Base-by-base conservation (phyloP, 2,113 vertebrate genomes). In the Todiramphus saurophagus region DNA sequence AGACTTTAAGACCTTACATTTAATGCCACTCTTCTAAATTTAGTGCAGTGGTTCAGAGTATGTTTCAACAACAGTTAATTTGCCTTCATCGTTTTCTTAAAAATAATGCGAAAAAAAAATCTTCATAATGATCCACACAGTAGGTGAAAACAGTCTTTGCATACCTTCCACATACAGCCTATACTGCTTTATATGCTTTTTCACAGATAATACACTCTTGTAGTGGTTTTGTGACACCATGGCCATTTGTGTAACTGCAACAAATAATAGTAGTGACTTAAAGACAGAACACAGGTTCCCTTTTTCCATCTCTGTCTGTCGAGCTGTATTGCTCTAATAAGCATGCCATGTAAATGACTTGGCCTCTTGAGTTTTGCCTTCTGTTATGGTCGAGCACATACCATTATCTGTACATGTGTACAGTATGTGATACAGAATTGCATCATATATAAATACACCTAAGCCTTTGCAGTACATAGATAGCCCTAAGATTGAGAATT, bases 311-410 rank as follows among this genome's bases (percentile, higher is more conserved):
- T 87, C 41, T 48, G 72, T 82, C 83, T 80, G 33, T 58, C 67
- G 82, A 94, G 59, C 48, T 78, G 31, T 85, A 20, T 86, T 63
- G 37, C 64, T 95, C 55, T 86, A 56, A 81, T 27, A 89, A 86
- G 88, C 70, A 63, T 76, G 62, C 48, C 76, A 5, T 85, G 80
- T 94, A 67, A 85, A 67, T 60, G 53, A 90, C 75, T 84, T 72
- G 58, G 56, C 74, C 67, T 87, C 64, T 89, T 87, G 93, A 97
- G 91, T 90, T 96, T 95, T 97, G 93, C 94, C 92, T 96, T 95
- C 75, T 94, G 93, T 97, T 97, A 95, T 96, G 95, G 94, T 95
- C 91, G 85, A 97, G 96, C 96, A 96, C 95, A 97, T 96, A 62
- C 35, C 50, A 64, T 50, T 93, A 43, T 94, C 60, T 89, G 66